Conservation (phyloP, 2,113 vertebrate genomes). For the Urocynchramus pylzowi region DNA sequence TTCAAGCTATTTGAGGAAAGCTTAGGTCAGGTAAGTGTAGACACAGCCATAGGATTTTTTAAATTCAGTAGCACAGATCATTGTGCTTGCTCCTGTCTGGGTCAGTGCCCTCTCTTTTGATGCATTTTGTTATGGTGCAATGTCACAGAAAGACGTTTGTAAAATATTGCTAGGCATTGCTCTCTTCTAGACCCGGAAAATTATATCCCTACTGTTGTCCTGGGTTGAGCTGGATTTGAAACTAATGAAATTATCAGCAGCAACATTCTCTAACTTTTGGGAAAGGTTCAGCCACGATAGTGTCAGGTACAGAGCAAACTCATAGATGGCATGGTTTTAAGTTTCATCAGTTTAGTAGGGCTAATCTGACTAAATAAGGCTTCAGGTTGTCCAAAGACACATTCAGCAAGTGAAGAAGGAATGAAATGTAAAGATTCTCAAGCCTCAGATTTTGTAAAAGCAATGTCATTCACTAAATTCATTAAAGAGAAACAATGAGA, state of each 20-base stretch:
- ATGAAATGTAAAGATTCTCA: not conserved
- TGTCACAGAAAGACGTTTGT: not conserved
- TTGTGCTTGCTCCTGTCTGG: not conserved
- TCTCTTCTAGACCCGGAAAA: not conserved
- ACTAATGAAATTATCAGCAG: not conserved
- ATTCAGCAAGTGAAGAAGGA: not conserved
- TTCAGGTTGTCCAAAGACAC: not conserved
- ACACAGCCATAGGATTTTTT: not conserved
- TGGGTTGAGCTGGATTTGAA: not conserved
- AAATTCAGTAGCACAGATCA: not conserved
- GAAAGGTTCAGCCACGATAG: not conserved
- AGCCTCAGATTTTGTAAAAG: not conserved
- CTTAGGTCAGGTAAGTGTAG: not conserved
- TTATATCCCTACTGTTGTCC: not conserved
- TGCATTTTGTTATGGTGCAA: not conserved
- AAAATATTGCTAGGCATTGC: not conserved
- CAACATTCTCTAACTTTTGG: not conserved
- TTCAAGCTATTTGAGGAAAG: not conserved
- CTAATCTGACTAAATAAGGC: not conserved
- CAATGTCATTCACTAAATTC: not conserved
- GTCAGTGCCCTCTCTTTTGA: not conserved
- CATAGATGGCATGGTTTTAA: not conserved
- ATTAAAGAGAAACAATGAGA: not conserved
- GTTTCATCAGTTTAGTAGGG: not conserved
- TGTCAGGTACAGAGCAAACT: not conserved